phyloP scores from a whole-genome alignment of 2,888 invertebrate genomes.

The Mycalesis mineus region DNA sequence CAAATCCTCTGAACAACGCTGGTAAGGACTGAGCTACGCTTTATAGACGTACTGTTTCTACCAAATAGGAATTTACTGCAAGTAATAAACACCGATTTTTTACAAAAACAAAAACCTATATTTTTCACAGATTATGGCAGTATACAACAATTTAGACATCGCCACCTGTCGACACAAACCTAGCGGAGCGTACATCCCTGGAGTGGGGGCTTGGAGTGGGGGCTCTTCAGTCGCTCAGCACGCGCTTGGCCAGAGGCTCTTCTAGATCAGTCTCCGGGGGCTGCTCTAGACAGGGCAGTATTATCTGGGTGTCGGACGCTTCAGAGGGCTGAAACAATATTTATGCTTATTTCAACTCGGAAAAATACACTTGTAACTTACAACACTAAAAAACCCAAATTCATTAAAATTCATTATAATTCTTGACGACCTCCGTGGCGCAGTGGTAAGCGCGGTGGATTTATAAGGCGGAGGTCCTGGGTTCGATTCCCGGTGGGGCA shows the following conservation, averaged over 20 bases:
- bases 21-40: no score
- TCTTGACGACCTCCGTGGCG: no score
- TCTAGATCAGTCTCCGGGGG: constrained; percentile 64
- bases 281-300: constrained; percentile 82
- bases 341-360: no score
- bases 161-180: constrained; percentile 3
- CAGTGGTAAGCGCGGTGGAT: no score
- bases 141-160: constrained; percentile 7
- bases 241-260: constrained; percentile 56
- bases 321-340: constrained; percentile 81
- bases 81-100: neutral
- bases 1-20: no score
- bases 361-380: no score
- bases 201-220: neutral
- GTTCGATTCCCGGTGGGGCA: no score
- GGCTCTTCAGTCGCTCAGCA: constrained; percentile 40
- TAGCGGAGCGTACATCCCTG: constrained; percentile 23
- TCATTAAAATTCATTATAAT: no score
- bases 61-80: no score
- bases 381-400: no score
- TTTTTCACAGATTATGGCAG: constrained; percentile 3
- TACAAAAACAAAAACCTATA: neutral
- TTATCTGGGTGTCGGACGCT: constrained; percentile 88
- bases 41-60: no score
- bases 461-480: no score